phyloP scores from a whole-genome alignment of 2,113 vertebrate species.

The Ailuropoda melanoleuca region DNA sequence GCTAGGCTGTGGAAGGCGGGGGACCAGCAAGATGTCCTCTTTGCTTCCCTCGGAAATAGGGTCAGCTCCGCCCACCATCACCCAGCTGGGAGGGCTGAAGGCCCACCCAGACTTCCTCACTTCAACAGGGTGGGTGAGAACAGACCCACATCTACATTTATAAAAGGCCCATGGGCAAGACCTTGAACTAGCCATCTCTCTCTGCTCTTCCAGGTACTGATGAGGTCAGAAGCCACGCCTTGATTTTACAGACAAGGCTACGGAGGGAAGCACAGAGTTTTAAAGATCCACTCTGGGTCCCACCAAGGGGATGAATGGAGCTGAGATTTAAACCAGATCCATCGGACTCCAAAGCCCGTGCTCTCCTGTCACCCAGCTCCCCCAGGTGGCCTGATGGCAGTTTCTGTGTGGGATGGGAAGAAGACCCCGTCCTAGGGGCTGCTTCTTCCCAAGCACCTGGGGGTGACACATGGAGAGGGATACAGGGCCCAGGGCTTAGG shows the following conservation, averaged over 20 bases:
- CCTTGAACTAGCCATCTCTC: background rate
- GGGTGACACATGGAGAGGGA: background rate
- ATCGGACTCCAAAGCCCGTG: background rate
- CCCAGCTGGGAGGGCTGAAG: background rate
- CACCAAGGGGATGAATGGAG: background rate
- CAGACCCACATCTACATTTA: background rate
- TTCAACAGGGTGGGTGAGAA: background rate
- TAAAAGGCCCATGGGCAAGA: background rate
- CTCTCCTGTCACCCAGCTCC: background rate
- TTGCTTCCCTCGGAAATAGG: background rate
- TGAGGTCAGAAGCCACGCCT: background rate
- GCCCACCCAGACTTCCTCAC: background rate
- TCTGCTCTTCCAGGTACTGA: background rate
- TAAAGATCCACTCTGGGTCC: background rate
- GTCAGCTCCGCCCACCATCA: background rate
- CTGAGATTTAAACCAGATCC: background rate
- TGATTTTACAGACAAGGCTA: background rate
- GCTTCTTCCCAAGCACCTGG: background rate
- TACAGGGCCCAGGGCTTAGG: background rate
- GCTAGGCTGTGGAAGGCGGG: background rate
- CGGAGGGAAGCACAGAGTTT: background rate
- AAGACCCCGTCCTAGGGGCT: background rate
- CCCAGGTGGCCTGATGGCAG: background rate
- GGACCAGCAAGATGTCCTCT: background rate
- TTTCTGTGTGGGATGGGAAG: background rate